These are phyloP conservation scores for Actinia tenebrosa DNA, from an alignment of 64 coral and sea anemone genomes.

Conservation along the genomic window DNA sequence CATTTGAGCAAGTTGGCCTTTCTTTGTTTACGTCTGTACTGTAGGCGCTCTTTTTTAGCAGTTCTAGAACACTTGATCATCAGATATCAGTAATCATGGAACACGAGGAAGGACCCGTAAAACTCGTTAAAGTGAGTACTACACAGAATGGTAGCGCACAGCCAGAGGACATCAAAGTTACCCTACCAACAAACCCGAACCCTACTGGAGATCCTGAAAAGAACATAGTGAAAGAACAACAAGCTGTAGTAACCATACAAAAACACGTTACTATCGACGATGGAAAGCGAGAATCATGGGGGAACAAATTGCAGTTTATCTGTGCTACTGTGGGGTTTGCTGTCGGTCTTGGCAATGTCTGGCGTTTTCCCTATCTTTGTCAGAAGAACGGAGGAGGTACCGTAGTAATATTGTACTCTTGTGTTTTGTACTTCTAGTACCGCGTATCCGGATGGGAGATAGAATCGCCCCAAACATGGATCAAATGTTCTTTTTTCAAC, in stretches of 20 bases:
- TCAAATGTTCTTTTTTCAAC: not conserved
- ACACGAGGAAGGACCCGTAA: not conserved
- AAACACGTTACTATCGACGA: not conserved
- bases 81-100: not conserved
- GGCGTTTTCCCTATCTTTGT: constrained; percentile 18
- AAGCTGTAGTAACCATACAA: constrained; percentile 4
- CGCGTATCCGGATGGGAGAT: not conserved
- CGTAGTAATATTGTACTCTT: not conserved
- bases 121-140: not conserved
- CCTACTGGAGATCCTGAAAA: not conserved
- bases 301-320: not conserved
- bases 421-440: not conserved
- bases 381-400: constrained; percentile 20
- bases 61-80: not conserved
- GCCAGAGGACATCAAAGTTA: not conserved
- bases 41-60: not conserved
- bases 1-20: not conserved
- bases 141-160: not conserved
- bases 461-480: not conserved
- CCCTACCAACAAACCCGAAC: not conserved
- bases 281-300: not conserved
- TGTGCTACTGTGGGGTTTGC: not conserved
- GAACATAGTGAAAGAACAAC: not conserved
- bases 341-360: constrained; percentile 13
- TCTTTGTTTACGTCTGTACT: not conserved